A percentile compares a stretch with the other conserved stretches of the same genome.
These are phyloP conservation scores for Diaperis boleti DNA, from an alignment of 2,888 invertebrate species.

Conservation along the genomic window DNA sequence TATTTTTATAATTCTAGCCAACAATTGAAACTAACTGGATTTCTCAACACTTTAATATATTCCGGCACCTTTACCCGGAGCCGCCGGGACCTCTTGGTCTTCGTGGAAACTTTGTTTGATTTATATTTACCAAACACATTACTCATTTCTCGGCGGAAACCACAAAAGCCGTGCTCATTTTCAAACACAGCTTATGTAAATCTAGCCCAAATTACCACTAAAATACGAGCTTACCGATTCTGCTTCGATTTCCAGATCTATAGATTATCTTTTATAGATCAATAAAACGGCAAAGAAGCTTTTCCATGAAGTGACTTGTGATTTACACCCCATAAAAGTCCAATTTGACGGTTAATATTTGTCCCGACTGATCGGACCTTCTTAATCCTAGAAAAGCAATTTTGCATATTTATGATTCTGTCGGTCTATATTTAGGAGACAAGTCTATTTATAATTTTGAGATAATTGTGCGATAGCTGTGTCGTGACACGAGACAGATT, in stretches of 20 bases:
- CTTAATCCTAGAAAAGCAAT: neutral
- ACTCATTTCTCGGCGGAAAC: slow-evolving; percentile 27
- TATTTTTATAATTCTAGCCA: slow-evolving; percentile 9
- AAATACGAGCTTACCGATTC: slow-evolving; percentile 23
- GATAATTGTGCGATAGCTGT: no score
- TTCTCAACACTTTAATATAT: slow-evolving; percentile 17
- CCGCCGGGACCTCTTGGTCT: slow-evolving; percentile 17
- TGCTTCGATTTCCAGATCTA: slow-evolving; percentile 14
- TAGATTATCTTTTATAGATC: slow-evolving; percentile 30
- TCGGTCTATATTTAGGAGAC: no score
- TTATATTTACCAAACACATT: slow-evolving; percentile 22
- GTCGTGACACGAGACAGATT: no score
- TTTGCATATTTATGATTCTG: neutral
- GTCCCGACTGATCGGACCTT: neutral
- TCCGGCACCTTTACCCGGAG: slow-evolving; percentile 13
- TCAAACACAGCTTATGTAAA: slow-evolving; percentile 10
- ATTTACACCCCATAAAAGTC: slow-evolving; percentile 30
- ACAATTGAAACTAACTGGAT: neutral
- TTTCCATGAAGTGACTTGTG: slow-evolving; percentile 13
- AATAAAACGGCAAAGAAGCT: slow-evolving; percentile 19
- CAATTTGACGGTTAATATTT: slow-evolving; percentile 17
- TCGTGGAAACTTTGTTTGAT: slow-evolving; percentile 28
- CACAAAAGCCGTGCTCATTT: slow-evolving; percentile 4
- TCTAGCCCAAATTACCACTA: neutral
- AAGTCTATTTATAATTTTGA: no score